A percentile compares a stretch with the other conserved stretches of the same genome.
Evolutionary conservation across 1,140 invertebrate species (phyloP).

Genomic region (Drosophila arawakana): DNA sequence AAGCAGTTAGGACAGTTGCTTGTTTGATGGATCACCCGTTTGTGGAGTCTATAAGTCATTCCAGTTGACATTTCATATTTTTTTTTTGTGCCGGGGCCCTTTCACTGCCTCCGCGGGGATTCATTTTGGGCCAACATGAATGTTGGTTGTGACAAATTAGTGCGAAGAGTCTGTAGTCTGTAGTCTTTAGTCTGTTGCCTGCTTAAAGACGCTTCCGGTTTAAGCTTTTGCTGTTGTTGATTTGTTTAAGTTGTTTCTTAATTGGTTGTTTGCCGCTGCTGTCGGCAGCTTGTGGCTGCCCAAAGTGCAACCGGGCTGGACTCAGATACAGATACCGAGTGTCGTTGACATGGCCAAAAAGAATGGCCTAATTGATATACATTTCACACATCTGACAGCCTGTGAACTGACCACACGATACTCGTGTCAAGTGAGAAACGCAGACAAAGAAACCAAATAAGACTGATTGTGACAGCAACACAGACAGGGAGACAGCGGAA

Average conservation of each 20-base stretch:
- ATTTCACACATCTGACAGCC: constrained; percentile 43
- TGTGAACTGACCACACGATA: constrained; percentile 30
- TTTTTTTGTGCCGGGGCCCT: constrained; percentile 3
- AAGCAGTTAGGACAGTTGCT: constrained; percentile 70
- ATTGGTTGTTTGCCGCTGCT: constrained; percentile 37
- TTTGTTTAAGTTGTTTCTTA: constrained; percentile 40
- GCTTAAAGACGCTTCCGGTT: constrained; percentile 32
- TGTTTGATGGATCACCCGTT: constrained; percentile 56
- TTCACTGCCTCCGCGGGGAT: not conserved
- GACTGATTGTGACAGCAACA: constrained; percentile 29
- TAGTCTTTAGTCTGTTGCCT: constrained; percentile 2
- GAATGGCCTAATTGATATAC: constrained; percentile 55
- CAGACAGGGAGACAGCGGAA: not conserved
- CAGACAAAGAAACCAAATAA: constrained; percentile 8
- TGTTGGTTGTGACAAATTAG: constrained; percentile 58
- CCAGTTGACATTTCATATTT: constrained; percentile 63
- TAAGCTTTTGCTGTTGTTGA: constrained; percentile 4
- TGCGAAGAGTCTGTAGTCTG: constrained; percentile 12
- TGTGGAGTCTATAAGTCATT: constrained; percentile 65
- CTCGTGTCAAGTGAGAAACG: constrained; percentile 23
- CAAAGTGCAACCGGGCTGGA: constrained; percentile 31
- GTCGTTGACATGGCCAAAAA: constrained; percentile 46
- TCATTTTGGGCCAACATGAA: constrained; percentile 16
- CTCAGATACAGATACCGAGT: constrained; percentile 38
- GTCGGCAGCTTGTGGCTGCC: constrained; percentile 38